Evolutionary conservation across 1,140 invertebrate genomes (phyloP).

Genomic region (Heterodera schachtii): DNA sequence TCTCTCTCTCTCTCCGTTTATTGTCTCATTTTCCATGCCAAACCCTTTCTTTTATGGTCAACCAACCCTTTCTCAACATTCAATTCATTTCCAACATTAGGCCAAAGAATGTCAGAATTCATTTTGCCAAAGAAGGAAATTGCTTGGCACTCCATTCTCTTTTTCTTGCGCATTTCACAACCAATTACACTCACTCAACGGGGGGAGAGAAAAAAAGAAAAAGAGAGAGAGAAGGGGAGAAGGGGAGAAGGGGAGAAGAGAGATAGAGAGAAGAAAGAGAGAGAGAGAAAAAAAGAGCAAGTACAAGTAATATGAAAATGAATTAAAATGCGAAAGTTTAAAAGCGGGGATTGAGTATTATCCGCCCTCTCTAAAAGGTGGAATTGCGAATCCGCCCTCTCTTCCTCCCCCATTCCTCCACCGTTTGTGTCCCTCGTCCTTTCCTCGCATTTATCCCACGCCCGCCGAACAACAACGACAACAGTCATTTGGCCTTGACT

Average conservation of each 20-base stretch:
- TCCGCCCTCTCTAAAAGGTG: neutral
- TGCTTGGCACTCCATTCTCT: neutral
- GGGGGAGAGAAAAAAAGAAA: neutral
- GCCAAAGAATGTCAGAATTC: slow-evolving; percentile 14
- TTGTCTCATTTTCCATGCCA: slow-evolving; percentile 18
- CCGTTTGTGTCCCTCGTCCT: neutral
- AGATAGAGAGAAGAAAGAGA: neutral
- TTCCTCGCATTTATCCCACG: neutral
- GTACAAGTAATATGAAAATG: no score
- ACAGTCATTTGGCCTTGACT: neutral
- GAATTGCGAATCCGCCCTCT: neutral
- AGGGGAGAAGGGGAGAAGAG: neutral
- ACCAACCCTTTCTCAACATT: slow-evolving; percentile 5
- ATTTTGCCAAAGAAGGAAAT: slow-evolving; percentile 6
- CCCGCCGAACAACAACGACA: neutral
- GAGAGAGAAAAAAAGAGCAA: no score
- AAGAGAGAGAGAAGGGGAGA: neutral
- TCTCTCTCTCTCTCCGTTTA: neutral
- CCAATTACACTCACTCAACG: neutral
- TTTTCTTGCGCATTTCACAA: neutral
- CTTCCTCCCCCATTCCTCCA: neutral
- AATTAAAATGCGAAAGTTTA: no score
- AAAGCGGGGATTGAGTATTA: neutral
- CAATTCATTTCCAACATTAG: slow-evolving; percentile 18
- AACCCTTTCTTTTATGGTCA: neutral